Evolutionary conservation across 1,140 invertebrate genomes (phyloP).

Genomic region (Lamellibrachia luymesi): DNA sequence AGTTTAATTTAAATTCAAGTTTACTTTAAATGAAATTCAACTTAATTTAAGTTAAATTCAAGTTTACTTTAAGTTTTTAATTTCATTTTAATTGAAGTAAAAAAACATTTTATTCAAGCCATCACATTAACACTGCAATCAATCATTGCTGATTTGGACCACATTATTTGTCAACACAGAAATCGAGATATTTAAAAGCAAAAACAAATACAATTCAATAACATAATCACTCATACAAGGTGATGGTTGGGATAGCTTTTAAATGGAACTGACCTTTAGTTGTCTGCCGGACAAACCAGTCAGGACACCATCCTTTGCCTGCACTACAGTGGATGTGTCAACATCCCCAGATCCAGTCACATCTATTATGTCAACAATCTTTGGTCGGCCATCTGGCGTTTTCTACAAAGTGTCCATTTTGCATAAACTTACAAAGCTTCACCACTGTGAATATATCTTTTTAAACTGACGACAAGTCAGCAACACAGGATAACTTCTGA

Average conservation of each 20-base stretch:
- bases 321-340: constrained; percentile 80
- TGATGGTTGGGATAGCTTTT: not conserved
- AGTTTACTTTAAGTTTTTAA: no score
- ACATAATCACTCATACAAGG: no score
- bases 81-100: no score
- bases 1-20: not conserved
- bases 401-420: constrained; percentile 61
- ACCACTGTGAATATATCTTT: not conserved
- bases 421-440: not conserved
- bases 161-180: no score
- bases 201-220: no score
- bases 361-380: constrained; percentile 93
- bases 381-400: constrained; percentile 82
- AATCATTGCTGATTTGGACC: no score
- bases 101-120: no score
- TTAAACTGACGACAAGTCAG: not conserved
- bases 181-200: no score
- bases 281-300: constrained; percentile 83
- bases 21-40: no score
- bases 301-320: constrained; percentile 68
- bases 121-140: no score
- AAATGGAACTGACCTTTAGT: constrained; percentile 69
- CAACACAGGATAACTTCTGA: not conserved
- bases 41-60: no score
- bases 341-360: constrained; percentile 94